Evolutionary conservation across 2,888 invertebrate species (phyloP), one percentile per base, ranked within the genome.

Genomic region (Endotricha flammealis): DNA sequence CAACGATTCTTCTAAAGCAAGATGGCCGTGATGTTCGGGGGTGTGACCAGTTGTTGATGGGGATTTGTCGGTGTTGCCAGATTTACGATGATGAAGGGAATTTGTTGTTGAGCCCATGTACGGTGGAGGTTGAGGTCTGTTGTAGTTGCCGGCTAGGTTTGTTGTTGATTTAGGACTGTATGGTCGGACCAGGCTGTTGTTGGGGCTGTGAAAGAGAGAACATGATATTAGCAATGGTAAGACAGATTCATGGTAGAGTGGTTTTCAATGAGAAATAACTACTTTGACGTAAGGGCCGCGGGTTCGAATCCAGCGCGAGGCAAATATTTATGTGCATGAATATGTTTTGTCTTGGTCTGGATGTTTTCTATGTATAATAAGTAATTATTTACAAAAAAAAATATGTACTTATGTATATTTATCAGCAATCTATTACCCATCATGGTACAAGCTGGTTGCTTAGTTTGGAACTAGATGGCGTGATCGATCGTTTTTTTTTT

Each of bases 111-210:
- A 76, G 3, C 76, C 73, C 38, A 66, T 49, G 63, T 87, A 87
- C 0, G 87, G 87, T 0, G 87, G 87, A 0, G 87, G 87, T 38
- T 86, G 87, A 0, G 87, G 87, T 0, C 87, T 67, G 53, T 83
- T 83, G 67, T 82, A 87, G 60, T 57, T 78, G 17, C 70, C 69
- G 0, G 85, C 79, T 2, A 86, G 46, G 48, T 85, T 87, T 10
- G 71, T 70, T 2, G 68, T 59, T 0, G 82, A 75, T 33, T 88
- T 81, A 0, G 88, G 88, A 34, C 88, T 90, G 55, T 80, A 79
- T 0, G 88, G 76, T 3, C 89, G 81, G 13, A 71, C 80, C 1
- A 88, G 71, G 46, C 89, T 90, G 56, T 86, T 89, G 64, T 79
- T 88, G 5, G 90, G 90, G 45, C 90, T 90, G 69, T 2, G 65